A percentile compares a stretch with the other conserved stretches of the same genome.
These are phyloP conservation scores for Campoplex nolae DNA, from an alignment of 2,888 invertebrate genomes.

Conservation along the genomic window DNA sequence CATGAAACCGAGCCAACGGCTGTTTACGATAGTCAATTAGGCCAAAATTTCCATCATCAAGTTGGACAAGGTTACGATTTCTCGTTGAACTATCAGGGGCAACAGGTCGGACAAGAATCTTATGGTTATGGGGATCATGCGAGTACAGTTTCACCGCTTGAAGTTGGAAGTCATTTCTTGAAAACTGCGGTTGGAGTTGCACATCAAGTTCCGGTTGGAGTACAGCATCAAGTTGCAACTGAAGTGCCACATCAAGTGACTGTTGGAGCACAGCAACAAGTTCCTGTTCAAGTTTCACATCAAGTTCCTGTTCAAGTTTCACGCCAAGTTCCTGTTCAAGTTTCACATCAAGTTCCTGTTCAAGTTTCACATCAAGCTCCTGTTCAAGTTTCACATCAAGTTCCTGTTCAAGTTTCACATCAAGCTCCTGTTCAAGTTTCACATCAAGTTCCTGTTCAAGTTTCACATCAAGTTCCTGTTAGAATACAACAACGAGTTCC, in stretches of 20 bases:
- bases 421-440: background rate
- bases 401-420: background rate
- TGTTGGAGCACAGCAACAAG: background rate
- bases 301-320: background rate
- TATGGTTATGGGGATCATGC: background rate
- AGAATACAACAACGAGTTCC: slow-evolving; percentile 58
- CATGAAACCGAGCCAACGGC: slow-evolving; percentile 11
- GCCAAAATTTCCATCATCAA: slow-evolving; percentile 18
- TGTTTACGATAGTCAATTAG: slow-evolving; percentile 28
- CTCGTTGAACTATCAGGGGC: slow-evolving; percentile 3
- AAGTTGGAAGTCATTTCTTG: background rate
- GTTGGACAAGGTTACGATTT: slow-evolving; percentile 26
- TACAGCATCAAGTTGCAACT: background rate
- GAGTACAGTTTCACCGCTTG: slow-evolving; percentile 15
- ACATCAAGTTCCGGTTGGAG: background rate
- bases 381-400: background rate
- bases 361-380: background rate
- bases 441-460: background rate
- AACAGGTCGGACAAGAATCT: slow-evolving; percentile 17
- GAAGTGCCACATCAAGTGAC: background rate
- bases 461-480: slow-evolving; percentile 42
- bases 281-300: background rate
- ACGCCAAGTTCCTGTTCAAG: background rate
- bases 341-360: background rate
- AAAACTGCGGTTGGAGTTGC: background rate